These are phyloP conservation scores for Drosophila burlai DNA, from an alignment of 1,140 invertebrate species.

Conservation along the genomic window DNA sequence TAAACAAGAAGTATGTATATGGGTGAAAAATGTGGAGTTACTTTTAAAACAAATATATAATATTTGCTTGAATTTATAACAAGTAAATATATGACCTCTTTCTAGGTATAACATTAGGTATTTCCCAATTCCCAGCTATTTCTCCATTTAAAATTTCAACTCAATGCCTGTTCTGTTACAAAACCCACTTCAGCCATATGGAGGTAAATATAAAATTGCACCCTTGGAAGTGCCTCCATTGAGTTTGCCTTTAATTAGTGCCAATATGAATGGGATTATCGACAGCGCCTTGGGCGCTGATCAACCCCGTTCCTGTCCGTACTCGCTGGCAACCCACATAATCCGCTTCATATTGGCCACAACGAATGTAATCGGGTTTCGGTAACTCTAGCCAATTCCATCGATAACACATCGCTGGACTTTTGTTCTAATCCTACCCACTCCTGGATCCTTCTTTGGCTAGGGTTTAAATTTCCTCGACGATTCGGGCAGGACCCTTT, in stretches of 20 bases:
- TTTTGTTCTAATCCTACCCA: constrained; percentile 20
- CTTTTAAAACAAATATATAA: background rate
- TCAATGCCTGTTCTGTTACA: background rate
- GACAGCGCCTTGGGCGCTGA: background rate
- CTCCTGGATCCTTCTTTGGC: background rate
- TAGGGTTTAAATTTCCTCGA: constrained; percentile 41
- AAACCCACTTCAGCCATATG: constrained; percentile 17
- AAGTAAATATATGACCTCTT: background rate
- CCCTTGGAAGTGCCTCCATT: constrained; percentile 5
- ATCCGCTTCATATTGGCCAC: constrained; percentile 45
- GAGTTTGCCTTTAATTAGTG: constrained; percentile 32
- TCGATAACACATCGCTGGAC: constrained; percentile 48
- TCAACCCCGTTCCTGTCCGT: constrained; percentile 15
- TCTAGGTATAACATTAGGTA: background rate
- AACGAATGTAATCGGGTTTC: constrained; percentile 50
- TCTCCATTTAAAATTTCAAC: background rate
- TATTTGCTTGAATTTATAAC: background rate
- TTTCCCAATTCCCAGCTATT: background rate
- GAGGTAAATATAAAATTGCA: constrained; percentile 17
- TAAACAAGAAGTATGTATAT: background rate
- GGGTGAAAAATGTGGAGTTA: too few relatives aligned
- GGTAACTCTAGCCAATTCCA: constrained; percentile 47
- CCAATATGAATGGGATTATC: constrained; percentile 51
- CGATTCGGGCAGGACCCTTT: constrained; percentile 30
- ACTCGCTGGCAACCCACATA: constrained; percentile 35